Conservation (phyloP, 2,797 vertebrate species). For the Australoheros facetus region DNA sequence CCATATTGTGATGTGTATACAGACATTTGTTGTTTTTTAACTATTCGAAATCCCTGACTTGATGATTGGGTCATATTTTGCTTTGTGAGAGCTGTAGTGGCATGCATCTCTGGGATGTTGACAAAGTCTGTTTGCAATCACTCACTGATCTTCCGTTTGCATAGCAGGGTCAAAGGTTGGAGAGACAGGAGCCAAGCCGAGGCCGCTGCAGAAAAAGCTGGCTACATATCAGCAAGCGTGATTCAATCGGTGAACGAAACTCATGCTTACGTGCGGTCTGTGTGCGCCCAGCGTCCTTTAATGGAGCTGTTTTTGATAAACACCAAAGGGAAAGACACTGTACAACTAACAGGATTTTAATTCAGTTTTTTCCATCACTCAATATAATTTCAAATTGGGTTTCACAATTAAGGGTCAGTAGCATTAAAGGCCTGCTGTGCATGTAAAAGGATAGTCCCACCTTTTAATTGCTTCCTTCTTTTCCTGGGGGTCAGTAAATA, state of each 20-base stretch:
- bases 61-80: background rate
- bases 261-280: background rate
- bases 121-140: background rate
- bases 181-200: background rate
- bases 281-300: background rate
- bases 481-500: background rate
- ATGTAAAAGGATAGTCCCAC: background rate
- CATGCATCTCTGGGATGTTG: background rate
- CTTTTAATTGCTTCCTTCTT: background rate
- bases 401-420: background rate
- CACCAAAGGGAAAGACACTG: background rate
- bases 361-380: background rate
- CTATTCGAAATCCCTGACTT: background rate
- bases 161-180: constrained; percentile 23
- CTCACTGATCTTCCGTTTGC: constrained; percentile 26
- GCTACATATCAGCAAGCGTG: background rate
- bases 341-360: background rate
- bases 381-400: background rate
- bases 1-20: background rate
- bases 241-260: background rate
- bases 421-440: background rate
- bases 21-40: background rate
- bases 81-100: background rate
- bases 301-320: background rate
- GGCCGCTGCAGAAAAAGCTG: background rate